A percentile compares a stretch with the other conserved stretches of the same genome.
These are phyloP conservation scores for Trichonephila inaurata DNA, from an alignment of 1,140 invertebrate species.

Conservation along the genomic window DNA sequence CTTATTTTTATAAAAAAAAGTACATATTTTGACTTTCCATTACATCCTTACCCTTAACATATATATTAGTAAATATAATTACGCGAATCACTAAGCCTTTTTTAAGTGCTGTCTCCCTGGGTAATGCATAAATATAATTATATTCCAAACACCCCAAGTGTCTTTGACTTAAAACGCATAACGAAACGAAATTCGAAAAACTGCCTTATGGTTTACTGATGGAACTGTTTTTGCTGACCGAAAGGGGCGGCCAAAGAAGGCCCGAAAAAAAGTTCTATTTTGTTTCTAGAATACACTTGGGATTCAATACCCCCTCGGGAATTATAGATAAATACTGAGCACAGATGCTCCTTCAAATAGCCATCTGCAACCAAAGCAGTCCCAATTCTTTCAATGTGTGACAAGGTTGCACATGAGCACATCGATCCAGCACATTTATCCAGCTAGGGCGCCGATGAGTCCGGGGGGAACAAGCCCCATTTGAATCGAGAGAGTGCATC, in stretches of 20 bases:
- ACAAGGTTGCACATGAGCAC: conserved; percentile 23
- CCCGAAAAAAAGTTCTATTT: background rate
- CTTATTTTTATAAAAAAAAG: too few species aligned
- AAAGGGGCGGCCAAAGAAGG: background rate
- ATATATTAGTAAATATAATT: too few species aligned
- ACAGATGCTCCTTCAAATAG: background rate
- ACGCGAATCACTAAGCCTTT: too few species aligned
- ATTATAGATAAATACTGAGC: conserved; percentile 1
- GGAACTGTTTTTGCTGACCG: background rate
- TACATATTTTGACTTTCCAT: too few species aligned
- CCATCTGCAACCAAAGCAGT: conserved; percentile 47
- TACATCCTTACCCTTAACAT: too few species aligned
- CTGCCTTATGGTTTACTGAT: background rate
- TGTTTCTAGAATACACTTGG: background rate
- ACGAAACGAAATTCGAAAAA: too few species aligned
- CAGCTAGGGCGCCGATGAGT: background rate
- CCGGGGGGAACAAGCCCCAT: background rate
- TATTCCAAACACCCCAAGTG: too few species aligned
- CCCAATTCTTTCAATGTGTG: background rate
- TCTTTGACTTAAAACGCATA: too few species aligned
- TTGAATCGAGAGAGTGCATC: background rate
- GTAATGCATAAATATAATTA: too few species aligned
- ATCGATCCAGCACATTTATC: conserved; percentile 51
- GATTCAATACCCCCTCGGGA: background rate
- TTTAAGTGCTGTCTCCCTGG: too few species aligned